A percentile compares a stretch with the other conserved stretches of the same genome.
phyloP scores from a whole-genome alignment of 2,888 invertebrate genomes.

The Ornithoptera alexandrae region DNA sequence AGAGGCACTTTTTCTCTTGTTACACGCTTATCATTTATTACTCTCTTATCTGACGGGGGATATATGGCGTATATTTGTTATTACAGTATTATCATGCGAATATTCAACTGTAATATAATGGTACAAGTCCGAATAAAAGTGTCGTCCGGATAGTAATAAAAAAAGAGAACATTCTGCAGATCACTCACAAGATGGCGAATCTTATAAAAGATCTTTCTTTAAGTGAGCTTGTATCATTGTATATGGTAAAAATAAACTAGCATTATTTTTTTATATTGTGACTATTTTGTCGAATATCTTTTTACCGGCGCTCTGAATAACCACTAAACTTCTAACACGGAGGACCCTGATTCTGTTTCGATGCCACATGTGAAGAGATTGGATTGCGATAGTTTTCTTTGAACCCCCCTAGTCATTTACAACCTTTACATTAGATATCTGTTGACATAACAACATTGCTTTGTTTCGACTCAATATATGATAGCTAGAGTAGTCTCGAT shows the following conservation, averaged over 20 bases:
- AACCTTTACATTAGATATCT: too few relatives aligned
- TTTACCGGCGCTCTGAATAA: too few relatives aligned
- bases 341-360: too few relatives aligned
- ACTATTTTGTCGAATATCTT: background rate
- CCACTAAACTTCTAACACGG: too few relatives aligned
- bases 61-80: constrained; percentile 42
- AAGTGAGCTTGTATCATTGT: constrained; percentile 11
- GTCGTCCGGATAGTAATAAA: constrained; percentile 27
- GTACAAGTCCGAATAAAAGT: constrained; percentile 23
- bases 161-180: constrained; percentile 14
- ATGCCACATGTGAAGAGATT: too few relatives aligned
- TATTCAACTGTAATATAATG: constrained; percentile 26
- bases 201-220: constrained; percentile 12
- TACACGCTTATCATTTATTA: constrained; percentile 65
- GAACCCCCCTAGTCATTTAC: too few relatives aligned
- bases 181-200: constrained; percentile 18
- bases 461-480: too few relatives aligned
- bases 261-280: background rate
- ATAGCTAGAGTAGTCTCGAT: too few relatives aligned
- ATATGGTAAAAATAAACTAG: background rate
- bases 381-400: too few relatives aligned
- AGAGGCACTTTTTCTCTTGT: constrained; percentile 40
- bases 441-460: too few relatives aligned
- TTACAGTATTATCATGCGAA: constrained; percentile 37
- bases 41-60: constrained; percentile 47